Evolutionary conservation across 2,888 invertebrate species (phyloP).

Genomic region (Nezara viridula): DNA sequence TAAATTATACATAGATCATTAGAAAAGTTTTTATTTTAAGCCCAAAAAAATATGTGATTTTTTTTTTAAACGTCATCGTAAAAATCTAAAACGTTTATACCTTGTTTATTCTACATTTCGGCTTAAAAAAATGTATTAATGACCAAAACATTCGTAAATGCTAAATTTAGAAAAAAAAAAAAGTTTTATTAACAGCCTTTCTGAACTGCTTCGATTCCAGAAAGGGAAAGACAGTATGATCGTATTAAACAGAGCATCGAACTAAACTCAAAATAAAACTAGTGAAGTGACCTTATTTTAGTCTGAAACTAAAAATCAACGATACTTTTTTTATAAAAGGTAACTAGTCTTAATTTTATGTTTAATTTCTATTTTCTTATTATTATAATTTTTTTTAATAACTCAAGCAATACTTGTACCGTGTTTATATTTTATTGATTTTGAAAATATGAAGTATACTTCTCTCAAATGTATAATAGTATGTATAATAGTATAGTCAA

Average conservation of each 20-base stretch:
- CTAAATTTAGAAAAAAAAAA: conserved; percentile 91
- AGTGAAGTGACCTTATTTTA: conserved; percentile 52
- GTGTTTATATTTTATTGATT: neutral
- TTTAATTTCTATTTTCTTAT: conserved; percentile 36
- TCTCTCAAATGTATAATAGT: conserved; percentile 58
- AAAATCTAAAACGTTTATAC: conserved; percentile 87
- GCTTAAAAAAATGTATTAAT: conserved; percentile 84
- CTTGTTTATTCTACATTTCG: conserved; percentile 93
- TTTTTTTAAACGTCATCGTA: conserved; percentile 84
- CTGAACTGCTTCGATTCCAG: conserved; percentile 87
- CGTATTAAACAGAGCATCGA: conserved; percentile 64
- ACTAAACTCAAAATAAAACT: conserved; percentile 59
- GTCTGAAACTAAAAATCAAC: conserved; percentile 54
- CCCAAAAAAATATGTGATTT: too few species aligned
- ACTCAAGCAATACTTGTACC: conserved; percentile 53
- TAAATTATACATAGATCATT: too few species aligned
- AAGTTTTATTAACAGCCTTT: conserved; percentile 81
- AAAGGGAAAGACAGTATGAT: conserved; percentile 85
- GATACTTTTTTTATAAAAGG: conserved; percentile 38
- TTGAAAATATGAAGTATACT: conserved; percentile 25
- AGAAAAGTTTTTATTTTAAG: too few species aligned
- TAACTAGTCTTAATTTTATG: conserved; percentile 52
- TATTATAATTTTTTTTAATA: conserved; percentile 26
- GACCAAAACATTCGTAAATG: conserved; percentile 85
- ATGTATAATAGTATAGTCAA: too few species aligned